These are phyloP conservation scores for Polymixis lichenea DNA, from an alignment of 2,888 invertebrate species.

Conservation along the genomic window DNA sequence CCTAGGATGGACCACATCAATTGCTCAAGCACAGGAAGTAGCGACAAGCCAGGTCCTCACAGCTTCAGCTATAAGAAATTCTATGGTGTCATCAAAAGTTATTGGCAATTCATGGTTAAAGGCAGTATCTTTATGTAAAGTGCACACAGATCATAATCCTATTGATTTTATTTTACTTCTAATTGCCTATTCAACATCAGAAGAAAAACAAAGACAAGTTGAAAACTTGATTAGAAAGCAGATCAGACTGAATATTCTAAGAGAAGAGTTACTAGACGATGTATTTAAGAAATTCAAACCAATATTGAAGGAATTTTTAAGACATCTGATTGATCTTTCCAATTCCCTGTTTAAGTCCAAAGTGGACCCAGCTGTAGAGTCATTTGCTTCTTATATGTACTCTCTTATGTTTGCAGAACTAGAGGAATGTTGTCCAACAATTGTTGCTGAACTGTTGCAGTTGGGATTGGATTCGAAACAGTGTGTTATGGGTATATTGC, in stretches of 20 bases:
- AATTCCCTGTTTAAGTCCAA: conserved; percentile 89
- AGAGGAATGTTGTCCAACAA: conserved; percentile 81
- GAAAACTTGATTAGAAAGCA: conserved; percentile 92
- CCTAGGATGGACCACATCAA: conserved; percentile 84
- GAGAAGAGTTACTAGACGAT: conserved; percentile 89
- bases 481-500: conserved; percentile 80
- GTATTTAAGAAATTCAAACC: conserved; percentile 90
- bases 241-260: conserved; percentile 91
- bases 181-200: conserved; percentile 91
- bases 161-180: conserved; percentile 93
- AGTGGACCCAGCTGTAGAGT: conserved; percentile 87
- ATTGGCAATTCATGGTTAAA: conserved; percentile 91
- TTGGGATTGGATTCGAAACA: conserved; percentile 83
- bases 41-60: conserved; percentile 91
- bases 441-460: conserved; percentile 85
- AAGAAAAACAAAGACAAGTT: conserved; percentile 91
- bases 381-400: conserved; percentile 91
- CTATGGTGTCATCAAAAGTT: conserved; percentile 89
- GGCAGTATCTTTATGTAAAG: conserved; percentile 88
- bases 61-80: conserved; percentile 90
- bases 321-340: conserved; percentile 89
- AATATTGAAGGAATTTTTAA: conserved; percentile 90
- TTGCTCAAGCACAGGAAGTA: conserved; percentile 88
- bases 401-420: conserved; percentile 87
- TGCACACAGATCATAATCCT: conserved; percentile 90